Conservation (phyloP, 2,797 vertebrate genomes). For the Platyrinchus mystaceus region DNA sequence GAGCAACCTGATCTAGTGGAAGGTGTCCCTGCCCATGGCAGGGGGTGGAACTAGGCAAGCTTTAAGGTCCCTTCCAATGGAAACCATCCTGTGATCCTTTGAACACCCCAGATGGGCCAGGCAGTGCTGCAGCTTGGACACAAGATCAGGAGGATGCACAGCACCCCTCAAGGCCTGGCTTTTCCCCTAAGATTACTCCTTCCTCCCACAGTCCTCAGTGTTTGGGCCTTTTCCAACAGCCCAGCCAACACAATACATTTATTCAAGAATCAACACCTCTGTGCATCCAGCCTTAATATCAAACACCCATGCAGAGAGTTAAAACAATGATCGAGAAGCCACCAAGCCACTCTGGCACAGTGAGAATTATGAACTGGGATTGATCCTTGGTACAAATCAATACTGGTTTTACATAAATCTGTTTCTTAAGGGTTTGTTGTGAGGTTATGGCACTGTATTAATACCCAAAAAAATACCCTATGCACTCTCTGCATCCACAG, state of each 20-base stretch:
- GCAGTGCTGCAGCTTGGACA: not conserved
- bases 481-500: not conserved
- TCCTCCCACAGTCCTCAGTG: accelerated
- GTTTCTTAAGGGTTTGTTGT: not conserved
- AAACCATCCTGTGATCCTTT: not conserved
- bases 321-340: not conserved
- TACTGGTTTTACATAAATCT: constrained; percentile 23
- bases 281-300: not conserved
- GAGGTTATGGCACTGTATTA: not conserved
- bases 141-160: accelerated
- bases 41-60: accelerated
- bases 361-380: constrained; percentile 52
- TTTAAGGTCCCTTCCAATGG: not conserved
- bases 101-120: accelerated
- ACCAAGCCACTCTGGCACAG: not conserved
- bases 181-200: not conserved
- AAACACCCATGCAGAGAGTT: not conserved
- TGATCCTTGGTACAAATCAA: constrained; percentile 58
- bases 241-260: not conserved
- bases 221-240: not conserved
- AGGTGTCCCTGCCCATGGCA: not conserved
- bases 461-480: not conserved
- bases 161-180: not conserved
- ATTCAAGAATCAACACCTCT: not conserved
- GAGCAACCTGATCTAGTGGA: not conserved